Evolutionary conservation across 2,113 vertebrate genomes (phyloP), one percentile per base, ranked within the genome.

Genomic region (Takifugu flavidus): DNA sequence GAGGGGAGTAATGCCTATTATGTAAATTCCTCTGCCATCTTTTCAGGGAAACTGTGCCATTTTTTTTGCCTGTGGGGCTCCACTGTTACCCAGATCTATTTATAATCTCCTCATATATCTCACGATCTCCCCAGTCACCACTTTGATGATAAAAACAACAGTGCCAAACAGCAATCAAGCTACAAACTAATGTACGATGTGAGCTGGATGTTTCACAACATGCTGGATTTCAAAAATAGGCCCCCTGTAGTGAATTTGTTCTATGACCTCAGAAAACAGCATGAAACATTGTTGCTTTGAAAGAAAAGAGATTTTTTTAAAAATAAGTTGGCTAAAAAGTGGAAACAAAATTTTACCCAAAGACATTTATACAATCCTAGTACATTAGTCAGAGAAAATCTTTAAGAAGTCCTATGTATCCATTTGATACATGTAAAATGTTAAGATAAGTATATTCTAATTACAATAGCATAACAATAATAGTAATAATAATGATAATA

Each of bases 11-110:
- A 85, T 88, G 82, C 67, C 80, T 82, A 72, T 90, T 89, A 90
- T 87, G 82, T 85, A 84, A 89, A 88, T 86, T 86, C 77, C 78
- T 77, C 60, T 80, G 65, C 77, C 78, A 84, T 82, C 76, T 82
- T 85, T 84, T 79, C 74, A 77, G 66, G 51, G 59, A 85, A 87
- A 76, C 64, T 78, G 71, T 87, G 87, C 76, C 82, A 84, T 66
- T 64, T 67, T 81, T 74, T 72, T 67, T 45, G 77, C 75, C 76
- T 2, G 53, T 2, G 53, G 52, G 68, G 73, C 49, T 74, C 59
- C 15, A 31, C 50, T 69, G 56, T 65, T 56, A 50, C 65, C 75
- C 62, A 73, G 75, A 69, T 84, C 67, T 63, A 59, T 75, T 66
- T 77, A 74, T 66, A 72, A 59, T 72, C 59, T 57, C 67, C 74